Percentiles rank a stretch among this genome's conserved stretches.
Evolutionary conservation across 1,140 invertebrate species (phyloP).

Genomic region (Scaptomyza pallida): DNA sequence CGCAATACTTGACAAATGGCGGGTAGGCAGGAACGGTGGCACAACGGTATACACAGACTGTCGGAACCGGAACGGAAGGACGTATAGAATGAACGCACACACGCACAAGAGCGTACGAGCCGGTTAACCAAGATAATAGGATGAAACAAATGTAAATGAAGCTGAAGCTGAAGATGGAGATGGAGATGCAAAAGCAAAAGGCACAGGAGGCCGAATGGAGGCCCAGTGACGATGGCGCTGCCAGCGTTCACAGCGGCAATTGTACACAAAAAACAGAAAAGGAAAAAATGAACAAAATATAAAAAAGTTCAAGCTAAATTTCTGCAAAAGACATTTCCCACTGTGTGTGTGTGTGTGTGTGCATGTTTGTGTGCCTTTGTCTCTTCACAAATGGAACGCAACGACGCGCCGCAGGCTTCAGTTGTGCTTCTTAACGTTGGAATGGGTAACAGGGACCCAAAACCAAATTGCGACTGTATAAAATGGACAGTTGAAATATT

Average conservation of each 20-base stretch:
- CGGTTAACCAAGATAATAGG: slow-evolving; percentile 75
- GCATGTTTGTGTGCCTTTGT: slow-evolving; percentile 40
- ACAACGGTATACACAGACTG: not conserved
- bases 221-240: slow-evolving; percentile 5
- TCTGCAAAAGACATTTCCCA: slow-evolving; percentile 69
- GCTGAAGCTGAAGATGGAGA: slow-evolving; percentile 25
- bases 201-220: slow-evolving; percentile 1
- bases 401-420: slow-evolving; percentile 46
- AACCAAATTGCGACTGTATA: slow-evolving; percentile 18
- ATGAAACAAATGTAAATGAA: slow-evolving; percentile 75
- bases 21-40: slow-evolving; percentile 3
- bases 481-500: slow-evolving; percentile 28
- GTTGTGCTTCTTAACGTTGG: slow-evolving; percentile 9
- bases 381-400: slow-evolving; percentile 53
- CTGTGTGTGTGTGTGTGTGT: slow-evolving; percentile 51
- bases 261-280: slow-evolving; percentile 14
- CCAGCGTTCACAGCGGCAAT: slow-evolving; percentile 27
- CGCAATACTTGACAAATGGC: slow-evolving; percentile 70
- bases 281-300: slow-evolving; percentile 41
- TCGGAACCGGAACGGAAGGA: slow-evolving; percentile 13
- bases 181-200: not conserved
- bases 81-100: slow-evolving; percentile 7
- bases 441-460: slow-evolving; percentile 1
- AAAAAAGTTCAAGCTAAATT: slow-evolving; percentile 55
- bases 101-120: slow-evolving; percentile 32